A percentile compares a stretch with the other conserved stretches of the same genome.
Conservation (phyloP, 37 sponge, comb jelly and placozoan species). For the Halichondria panicea region DNA sequence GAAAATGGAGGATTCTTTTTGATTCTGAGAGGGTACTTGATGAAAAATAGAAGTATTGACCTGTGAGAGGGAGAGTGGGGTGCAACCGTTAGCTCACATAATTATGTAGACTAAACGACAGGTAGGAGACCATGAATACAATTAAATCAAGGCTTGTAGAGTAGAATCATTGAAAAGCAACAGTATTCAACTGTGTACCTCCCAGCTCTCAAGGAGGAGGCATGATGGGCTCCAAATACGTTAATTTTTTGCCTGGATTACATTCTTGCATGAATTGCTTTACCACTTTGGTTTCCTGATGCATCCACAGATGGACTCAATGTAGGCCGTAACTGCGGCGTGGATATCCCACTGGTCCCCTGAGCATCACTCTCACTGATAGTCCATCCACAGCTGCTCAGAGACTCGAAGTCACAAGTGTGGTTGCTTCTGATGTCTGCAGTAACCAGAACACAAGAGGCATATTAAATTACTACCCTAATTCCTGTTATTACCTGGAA, state of each 20-base stretch:
- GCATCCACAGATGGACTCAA: conserved; percentile 3
- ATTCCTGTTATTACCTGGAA: too few relatives aligned
- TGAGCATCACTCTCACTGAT: background rate
- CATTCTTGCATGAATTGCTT: too few relatives aligned
- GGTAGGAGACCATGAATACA: background rate
- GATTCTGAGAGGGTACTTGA: background rate
- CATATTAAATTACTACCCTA: too few relatives aligned
- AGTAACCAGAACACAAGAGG: too few relatives aligned
- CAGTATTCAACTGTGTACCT: too few relatives aligned
- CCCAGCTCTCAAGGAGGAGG: too few relatives aligned
- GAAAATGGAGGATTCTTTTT: conserved; percentile 17
- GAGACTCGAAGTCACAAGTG: conserved; percentile 5
- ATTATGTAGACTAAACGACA: background rate
- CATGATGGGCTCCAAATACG: too few relatives aligned
- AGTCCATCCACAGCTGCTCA: conserved; percentile 6
- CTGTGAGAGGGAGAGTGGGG: conserved; percentile 7
- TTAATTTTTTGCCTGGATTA: too few relatives aligned
- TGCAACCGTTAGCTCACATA: background rate
- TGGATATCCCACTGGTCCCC: background rate
- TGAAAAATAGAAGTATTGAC: conserved; percentile 37
- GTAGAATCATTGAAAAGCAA: too few relatives aligned
- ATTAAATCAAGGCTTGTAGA: background rate
- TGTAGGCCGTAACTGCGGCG: background rate
- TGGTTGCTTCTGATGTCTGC: background rate
- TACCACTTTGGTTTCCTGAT: conserved; percentile 32